Conservation (phyloP, 2,888 invertebrate species). For the Elgonia sp. region DNA sequence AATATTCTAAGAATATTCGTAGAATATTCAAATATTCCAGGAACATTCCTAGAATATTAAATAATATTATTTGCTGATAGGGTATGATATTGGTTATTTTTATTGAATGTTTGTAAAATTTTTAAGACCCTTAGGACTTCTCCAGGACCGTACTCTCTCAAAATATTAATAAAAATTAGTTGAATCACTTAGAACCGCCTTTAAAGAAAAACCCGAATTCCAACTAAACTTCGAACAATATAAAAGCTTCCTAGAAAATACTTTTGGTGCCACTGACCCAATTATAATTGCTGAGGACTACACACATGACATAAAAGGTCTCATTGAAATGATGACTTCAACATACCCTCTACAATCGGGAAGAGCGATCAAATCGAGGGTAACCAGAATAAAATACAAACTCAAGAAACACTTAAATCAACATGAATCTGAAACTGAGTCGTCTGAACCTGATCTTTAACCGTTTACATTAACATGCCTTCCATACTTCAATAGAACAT, state of each 20-base stretch:
- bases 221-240: constrained; percentile 14
- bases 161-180: neutral
- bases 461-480: neutral
- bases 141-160: no score
- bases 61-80: no score
- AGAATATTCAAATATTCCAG: no score
- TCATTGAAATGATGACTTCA: neutral
- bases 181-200: neutral
- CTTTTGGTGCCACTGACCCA: neutral
- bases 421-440: neutral
- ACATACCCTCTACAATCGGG: neutral
- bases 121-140: no score
- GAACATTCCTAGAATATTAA: no score
- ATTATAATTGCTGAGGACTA: constrained; percentile 5
- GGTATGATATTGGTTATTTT: no score
- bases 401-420: neutral
- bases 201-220: neutral
- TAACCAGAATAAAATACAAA: neutral
- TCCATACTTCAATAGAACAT: constrained; percentile 74
- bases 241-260: constrained; percentile 28
- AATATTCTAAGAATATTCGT: no score
- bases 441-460: neutral
- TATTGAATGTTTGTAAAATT: no score
- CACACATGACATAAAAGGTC: neutral
- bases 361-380: neutral